Base-by-base conservation (phyloP, 2,888 invertebrate species). In the Agrotis clavis region DNA sequence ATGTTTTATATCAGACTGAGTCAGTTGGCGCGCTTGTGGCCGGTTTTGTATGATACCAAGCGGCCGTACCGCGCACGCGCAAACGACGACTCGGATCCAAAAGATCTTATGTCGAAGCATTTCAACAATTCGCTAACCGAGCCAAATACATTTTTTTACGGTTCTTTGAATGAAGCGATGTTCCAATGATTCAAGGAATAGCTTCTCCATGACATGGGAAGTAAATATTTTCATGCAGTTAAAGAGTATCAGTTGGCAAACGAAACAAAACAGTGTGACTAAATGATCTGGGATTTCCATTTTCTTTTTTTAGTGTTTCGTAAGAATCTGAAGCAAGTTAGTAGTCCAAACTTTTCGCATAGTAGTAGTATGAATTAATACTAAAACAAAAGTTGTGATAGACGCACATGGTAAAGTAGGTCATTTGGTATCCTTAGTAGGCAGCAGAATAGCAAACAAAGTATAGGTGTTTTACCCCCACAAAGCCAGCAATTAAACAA, bases 1-100 rank as follows among this genome's bases (percentile, higher is more conserved):
- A 92, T 95, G 96, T 93, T 94, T 93, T 89, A 93, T 95, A 95
- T 95, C 94, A 94, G 91, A 96, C 96, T 96, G 96, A 96, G 94
- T 94, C 93, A 94, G 93, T 92, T 90, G 88, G 91, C 93, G 93
- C 89, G 91, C 86, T 90, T 86, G 91, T 91, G 89, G 93, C 94
- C 90, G 93, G 96, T 96, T 96, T 95, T 96, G 96, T 96, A 94
- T 86, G 89, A 92, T 89, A 88, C 89, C 86, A 82, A 87, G 90
- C 91, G 89, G 85, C 85, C 88, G 88, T 81, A 90, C 83, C 90
- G 95, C 96, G 95, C 96, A 95, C 91, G 96, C 96, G 96, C 95
- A 88, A 89, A 90, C 81, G 25, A 51, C 79, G 47, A 67, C 77
- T 66, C 87, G 84, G 63, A 82, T 81, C 68, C 88, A 67, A 91